phyloP scores from a whole-genome alignment of 2,113 vertebrate genomes.

The Cebus imitator region DNA sequence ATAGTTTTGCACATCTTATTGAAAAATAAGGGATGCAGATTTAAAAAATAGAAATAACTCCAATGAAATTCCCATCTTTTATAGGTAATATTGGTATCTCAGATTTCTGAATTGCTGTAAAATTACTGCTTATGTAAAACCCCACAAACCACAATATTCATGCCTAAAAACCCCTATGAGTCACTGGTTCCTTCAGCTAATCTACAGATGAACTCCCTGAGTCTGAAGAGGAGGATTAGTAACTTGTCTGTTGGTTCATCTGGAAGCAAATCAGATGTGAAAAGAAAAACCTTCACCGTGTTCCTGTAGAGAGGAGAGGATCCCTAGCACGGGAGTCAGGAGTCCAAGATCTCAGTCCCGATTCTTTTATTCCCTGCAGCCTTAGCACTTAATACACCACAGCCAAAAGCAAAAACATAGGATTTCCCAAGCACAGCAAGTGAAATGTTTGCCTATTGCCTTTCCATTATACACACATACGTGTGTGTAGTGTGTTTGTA shows the following conservation, averaged over 20 bases:
- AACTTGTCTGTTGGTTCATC: not conserved
- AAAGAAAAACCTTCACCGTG: not conserved
- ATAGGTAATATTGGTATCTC: not conserved
- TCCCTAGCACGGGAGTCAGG: not conserved
- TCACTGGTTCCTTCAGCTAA: not conserved
- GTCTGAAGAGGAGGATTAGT: not conserved
- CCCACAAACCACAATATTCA: not conserved
- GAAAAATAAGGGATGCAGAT: not conserved
- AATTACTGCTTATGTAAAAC: not conserved
- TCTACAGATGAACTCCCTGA: not conserved
- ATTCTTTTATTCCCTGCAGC: not conserved
- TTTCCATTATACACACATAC: no score
- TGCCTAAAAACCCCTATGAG: not conserved
- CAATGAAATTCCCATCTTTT: not conserved
- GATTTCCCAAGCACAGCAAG: not conserved
- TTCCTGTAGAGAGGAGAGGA: not conserved
- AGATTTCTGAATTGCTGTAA: not conserved
- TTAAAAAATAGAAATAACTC: not conserved
- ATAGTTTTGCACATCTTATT: not conserved
- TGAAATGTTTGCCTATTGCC: no score
- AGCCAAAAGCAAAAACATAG: not conserved
- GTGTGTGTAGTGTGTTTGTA: rapidly evolving
- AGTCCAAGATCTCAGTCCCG: not conserved
- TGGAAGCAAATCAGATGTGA: not conserved
- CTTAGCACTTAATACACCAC: not conserved